Evolutionary conservation across 2,797 vertebrate species (phyloP).

Genomic region (Limosa lapponica): DNA sequence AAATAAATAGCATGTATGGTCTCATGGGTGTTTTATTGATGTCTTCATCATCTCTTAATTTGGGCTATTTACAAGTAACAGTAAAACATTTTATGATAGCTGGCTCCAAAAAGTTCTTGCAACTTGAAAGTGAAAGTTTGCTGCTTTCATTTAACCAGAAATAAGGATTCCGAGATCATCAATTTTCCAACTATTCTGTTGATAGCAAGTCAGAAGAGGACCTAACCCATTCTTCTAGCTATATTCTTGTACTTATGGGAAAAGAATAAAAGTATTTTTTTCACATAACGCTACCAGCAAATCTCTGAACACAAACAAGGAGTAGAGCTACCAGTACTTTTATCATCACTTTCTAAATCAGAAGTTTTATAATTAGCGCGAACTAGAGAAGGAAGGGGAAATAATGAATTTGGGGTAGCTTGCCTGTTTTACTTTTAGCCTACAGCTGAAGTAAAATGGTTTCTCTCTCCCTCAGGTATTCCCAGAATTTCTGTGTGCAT

Average conservation of each 20-base stretch:
- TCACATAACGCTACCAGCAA: not conserved
- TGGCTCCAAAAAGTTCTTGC: not conserved
- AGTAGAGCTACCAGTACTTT: not conserved
- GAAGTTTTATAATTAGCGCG: accelerated
- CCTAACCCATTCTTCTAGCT: not conserved
- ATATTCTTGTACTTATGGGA: not conserved
- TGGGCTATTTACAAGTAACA: not conserved
- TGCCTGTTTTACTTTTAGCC: not conserved
- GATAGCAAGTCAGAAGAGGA: not conserved
- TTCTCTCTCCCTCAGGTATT: not conserved
- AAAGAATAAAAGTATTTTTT: not conserved
- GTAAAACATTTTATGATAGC: not conserved
- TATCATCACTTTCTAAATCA: not conserved
- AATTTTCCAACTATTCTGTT: not conserved
- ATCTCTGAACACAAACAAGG: not conserved
- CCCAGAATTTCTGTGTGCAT: not conserved
- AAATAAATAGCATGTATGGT: not conserved
- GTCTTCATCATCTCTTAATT: not conserved
- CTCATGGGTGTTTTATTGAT: not conserved
- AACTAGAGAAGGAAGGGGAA: not conserved
- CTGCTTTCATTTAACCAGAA: not conserved
- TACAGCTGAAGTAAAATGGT: not conserved
- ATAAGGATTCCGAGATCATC: not conserved
- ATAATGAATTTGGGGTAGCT: not conserved
- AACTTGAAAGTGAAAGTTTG: not conserved